Evolutionary conservation across 2,797 vertebrate species (phyloP).

Genomic region (Notolepis coatsorum): DNA sequence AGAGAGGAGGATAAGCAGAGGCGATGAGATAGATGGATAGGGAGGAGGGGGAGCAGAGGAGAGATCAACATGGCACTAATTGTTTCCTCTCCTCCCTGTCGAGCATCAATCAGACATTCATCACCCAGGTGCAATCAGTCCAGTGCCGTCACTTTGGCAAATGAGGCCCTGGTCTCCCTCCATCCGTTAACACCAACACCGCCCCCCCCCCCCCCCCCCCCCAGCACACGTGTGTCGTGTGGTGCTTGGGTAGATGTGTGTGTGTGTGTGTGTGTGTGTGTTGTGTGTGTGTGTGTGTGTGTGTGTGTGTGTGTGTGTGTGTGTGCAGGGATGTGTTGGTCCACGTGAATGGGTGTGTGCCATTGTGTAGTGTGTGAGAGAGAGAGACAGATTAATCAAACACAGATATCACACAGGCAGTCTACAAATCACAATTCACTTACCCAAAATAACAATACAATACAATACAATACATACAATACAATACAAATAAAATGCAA

Average conservation of each 20-base stretch:
- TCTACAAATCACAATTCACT: slow-evolving; percentile 74
- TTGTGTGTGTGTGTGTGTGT: neutral
- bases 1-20: slow-evolving; percentile 38
- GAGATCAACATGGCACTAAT: slow-evolving; percentile 79
- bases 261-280: neutral
- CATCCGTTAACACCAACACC: slow-evolving; percentile 46
- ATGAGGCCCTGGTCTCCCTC: slow-evolving; percentile 60
- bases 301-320: neutral
- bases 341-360: slow-evolving; percentile 9
- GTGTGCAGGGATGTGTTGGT: neutral
- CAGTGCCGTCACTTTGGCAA: slow-evolving; percentile 65
- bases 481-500: neutral
- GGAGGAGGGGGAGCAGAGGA: slow-evolving; percentile 55
- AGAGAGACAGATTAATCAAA: slow-evolving; percentile 17
- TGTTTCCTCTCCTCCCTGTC: slow-evolving; percentile 69
- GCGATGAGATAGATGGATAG: slow-evolving; percentile 29
- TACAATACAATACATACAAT: too few species aligned
- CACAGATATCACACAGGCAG: too few species aligned
- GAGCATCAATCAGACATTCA: slow-evolving; percentile 64
- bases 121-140: slow-evolving; percentile 68
- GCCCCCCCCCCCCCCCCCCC: too few species aligned
- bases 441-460: slow-evolving; percentile 55
- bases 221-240: slow-evolving; percentile 17
- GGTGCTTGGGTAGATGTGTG: neutral
- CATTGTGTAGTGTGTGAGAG: neutral